phyloP scores from a whole-genome alignment of 1,140 invertebrate genomes.

The Stegodyphus mimosarum region DNA sequence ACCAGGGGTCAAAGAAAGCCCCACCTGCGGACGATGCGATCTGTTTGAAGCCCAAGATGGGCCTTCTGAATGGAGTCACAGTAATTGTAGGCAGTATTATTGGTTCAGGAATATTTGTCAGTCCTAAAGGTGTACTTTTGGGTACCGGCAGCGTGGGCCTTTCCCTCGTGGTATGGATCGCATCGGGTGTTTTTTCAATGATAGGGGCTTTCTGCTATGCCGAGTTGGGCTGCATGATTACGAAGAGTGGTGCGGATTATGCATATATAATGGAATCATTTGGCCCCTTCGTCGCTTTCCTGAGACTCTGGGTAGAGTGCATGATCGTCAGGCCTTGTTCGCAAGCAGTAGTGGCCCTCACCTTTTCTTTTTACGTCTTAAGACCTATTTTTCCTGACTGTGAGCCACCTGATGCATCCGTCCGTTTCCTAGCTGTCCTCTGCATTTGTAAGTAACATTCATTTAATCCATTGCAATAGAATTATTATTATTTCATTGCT shows the following conservation, averaged over 20 bases:
- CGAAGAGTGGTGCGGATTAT: conserved; percentile 84
- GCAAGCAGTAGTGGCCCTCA: conserved; percentile 92
- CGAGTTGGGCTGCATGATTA: conserved; percentile 87
- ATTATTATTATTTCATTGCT: not conserved
- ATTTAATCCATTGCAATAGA: not conserved
- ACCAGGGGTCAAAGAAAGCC: conserved; percentile 33
- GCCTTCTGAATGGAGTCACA: conserved; percentile 89
- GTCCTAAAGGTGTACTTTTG: conserved; percentile 84
- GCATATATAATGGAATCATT: conserved; percentile 97
- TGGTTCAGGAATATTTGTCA: conserved; percentile 94
- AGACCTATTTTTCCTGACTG: conserved; percentile 69
- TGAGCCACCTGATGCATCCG: conserved; percentile 82
- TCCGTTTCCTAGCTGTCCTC: conserved; percentile 84
- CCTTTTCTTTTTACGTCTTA: conserved; percentile 80
- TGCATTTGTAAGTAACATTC: conserved; percentile 85
- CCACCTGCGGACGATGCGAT: conserved; percentile 64
- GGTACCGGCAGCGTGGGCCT: conserved; percentile 86
- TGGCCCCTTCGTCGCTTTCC: conserved; percentile 75
- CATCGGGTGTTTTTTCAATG: conserved; percentile 90
- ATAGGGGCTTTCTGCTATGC: conserved; percentile 93
- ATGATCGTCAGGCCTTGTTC: conserved; percentile 97
- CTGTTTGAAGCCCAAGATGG: conserved; percentile 90
- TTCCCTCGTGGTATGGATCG: conserved; percentile 86
- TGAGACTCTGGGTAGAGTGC: conserved; percentile 94
- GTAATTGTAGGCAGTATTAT: conserved; percentile 96